Conservation (phyloP, 2,113 vertebrate genomes). For the Mesocricetus auratus region DNA sequence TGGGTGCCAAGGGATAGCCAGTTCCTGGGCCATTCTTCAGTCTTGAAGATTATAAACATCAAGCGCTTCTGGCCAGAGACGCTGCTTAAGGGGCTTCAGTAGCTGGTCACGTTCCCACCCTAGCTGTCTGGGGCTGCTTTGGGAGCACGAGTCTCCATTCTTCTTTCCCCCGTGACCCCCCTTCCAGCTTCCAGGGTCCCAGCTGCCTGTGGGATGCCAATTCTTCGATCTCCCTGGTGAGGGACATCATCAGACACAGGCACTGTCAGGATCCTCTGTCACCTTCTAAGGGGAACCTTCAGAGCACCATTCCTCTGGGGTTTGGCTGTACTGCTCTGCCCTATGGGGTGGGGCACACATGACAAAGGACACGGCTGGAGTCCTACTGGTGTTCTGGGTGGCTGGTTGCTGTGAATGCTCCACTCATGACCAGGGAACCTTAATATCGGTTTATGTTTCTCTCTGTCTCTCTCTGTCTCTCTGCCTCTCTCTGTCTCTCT, state of each 20-base stretch:
- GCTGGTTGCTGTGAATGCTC: no score
- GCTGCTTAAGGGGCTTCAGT: rapidly evolving
- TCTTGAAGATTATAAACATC: neutral
- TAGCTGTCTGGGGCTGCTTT: no score
- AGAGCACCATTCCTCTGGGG: neutral
- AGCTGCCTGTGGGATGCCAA: no score
- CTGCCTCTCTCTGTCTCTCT: no score
- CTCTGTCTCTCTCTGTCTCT: no score
- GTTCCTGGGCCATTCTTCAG: rapidly evolving
- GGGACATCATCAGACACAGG: neutral
- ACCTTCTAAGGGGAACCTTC: neutral
- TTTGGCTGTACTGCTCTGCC: neutral
- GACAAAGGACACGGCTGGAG: neutral
- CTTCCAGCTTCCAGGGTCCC: rapidly evolving
- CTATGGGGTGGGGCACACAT: rapidly evolving
- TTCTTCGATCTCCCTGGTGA: no score
- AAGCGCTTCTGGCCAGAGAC: neutral
- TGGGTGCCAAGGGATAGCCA: rapidly evolving
- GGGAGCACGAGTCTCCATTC: neutral
- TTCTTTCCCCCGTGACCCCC: neutral
- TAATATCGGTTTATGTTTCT: no score
- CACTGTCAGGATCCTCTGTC: rapidly evolving
- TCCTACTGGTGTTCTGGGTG: neutral
- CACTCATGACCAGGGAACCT: rapidly evolving
- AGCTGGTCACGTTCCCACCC: rapidly evolving